Evolutionary conservation across 1,140 invertebrate species (phyloP).

Genomic region (Condylostylus longicornis): DNA sequence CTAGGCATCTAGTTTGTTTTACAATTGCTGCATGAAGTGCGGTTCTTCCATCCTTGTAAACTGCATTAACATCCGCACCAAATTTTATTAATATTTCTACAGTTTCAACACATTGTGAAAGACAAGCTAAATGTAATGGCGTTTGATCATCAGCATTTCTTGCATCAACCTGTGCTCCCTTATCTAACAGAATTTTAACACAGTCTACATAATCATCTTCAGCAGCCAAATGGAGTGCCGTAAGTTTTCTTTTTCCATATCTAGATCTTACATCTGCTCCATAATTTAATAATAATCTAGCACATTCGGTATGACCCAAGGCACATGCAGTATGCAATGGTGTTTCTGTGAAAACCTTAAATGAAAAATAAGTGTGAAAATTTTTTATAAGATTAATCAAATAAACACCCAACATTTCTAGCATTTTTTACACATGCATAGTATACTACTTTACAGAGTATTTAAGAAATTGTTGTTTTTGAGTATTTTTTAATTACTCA

Average conservation of each 20-base stretch:
- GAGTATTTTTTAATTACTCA: too few relatives aligned
- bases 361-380: too few relatives aligned
- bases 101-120: conserved; percentile 57
- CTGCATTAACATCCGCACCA: conserved; percentile 44
- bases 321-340: conserved; percentile 67
- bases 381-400: too few relatives aligned
- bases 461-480: too few relatives aligned
- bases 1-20: conserved; percentile 52
- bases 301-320: conserved; percentile 48
- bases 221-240: conserved; percentile 65
- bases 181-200: conserved; percentile 49
- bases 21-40: conserved; percentile 66
- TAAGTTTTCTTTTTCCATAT: conserved; percentile 47
- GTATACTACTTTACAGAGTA: conserved; percentile 4
- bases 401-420: conserved; percentile 1
- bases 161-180: conserved; percentile 49
- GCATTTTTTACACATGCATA: conserved; percentile 2
- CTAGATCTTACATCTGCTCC: conserved; percentile 63
- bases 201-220: conserved; percentile 64
- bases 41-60: conserved; percentile 53
- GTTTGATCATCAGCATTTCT: conserved; percentile 58
- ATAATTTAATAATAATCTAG: conserved; percentile 49
- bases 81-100: conserved; percentile 48
- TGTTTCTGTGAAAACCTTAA: conserved; percentile 63
- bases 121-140: conserved; percentile 58